Evolutionary conservation across 2,888 invertebrate genomes (phyloP).

Genomic region (Auanema freiburgensis): DNA sequence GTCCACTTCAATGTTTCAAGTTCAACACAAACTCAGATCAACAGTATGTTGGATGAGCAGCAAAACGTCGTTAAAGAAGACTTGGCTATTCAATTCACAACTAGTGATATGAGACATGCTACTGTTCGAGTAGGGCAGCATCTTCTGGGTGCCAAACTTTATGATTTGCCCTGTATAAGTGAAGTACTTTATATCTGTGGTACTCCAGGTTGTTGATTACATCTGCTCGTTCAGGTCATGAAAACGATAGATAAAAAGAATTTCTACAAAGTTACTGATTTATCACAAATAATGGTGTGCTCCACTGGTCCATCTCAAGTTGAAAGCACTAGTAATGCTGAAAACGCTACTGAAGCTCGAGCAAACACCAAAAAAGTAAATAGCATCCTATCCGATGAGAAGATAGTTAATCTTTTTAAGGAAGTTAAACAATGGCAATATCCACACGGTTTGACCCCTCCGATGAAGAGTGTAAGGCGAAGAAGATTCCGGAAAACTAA

Average conservation of each 20-base stretch:
- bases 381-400: no score
- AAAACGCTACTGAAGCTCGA: constrained; percentile 2
- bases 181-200: constrained; percentile 44
- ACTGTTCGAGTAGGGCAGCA: constrained; percentile 47
- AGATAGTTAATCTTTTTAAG: constrained; percentile 59
- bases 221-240: constrained; percentile 72
- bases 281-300: constrained; percentile 77
- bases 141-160: constrained; percentile 46
- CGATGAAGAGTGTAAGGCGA: constrained; percentile 89
- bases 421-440: constrained; percentile 89
- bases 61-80: constrained; percentile 28
- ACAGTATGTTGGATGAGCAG: constrained; percentile 19
- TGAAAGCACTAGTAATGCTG: constrained; percentile 8
- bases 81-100: constrained; percentile 43
- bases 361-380: constrained; percentile 1
- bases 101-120: constrained; percentile 48
- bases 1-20: constrained; percentile 6
- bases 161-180: constrained; percentile 58
- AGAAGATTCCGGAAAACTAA: constrained; percentile 68
- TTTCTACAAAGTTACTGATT: constrained; percentile 95
- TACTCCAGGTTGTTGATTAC: neutral
- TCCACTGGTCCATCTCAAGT: constrained; percentile 27
- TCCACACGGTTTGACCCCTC: constrained; percentile 93
- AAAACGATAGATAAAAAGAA: constrained; percentile 95
- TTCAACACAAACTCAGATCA: constrained; percentile 18